Evolutionary conservation across 1,140 invertebrate species (phyloP), one percentile per base, ranked within the genome.

Genomic region (Drosophila sproati): DNA sequence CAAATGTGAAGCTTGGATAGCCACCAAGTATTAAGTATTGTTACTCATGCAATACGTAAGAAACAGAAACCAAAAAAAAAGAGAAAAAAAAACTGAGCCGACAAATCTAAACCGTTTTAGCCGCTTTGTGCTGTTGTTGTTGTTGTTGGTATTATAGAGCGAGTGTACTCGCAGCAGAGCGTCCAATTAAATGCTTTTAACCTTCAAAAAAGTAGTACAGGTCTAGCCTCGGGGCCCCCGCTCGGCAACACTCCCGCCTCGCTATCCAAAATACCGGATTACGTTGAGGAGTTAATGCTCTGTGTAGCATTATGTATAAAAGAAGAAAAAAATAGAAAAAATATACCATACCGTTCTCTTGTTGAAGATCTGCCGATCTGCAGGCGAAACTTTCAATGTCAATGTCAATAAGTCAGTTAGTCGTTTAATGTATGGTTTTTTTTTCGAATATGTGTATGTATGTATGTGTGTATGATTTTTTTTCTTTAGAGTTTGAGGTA

Each of bases 331-430:
- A 12, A 20, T 45, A 45, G 10, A 29, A 5, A 35, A 12, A 39
- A 54, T 34, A 43, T 52, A 41, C 57, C n/a, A 48, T 56, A 20
- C 20, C 20, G 39, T n/a, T 43, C 80, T 73, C 67, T 73, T 60
- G 41, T 79, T 77, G 52, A 67, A 56, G 45, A 79, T 72, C 73
- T 78, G 39, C 73, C 77, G 66, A 77, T 80, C 56, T 32, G 67
- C 63, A 56, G 75, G 78, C 78, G 51, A 80, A 77, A 82, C 85
- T 89, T 89, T 85, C 85, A 89, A 89, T 89, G 85, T 89, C 85
- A 89, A 89, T 89, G 85, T 85, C 86, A 89, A 89, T 87, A 68
- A 64, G 47, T 71, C 78, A 61, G 48, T 80, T 64, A 43, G 51
- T 63, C 55, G 45, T 55, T 51, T 47, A 8, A 52, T 64, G 34